Conservation (phyloP, 2,113 vertebrate species). For the Notarius lentiginosus region DNA sequence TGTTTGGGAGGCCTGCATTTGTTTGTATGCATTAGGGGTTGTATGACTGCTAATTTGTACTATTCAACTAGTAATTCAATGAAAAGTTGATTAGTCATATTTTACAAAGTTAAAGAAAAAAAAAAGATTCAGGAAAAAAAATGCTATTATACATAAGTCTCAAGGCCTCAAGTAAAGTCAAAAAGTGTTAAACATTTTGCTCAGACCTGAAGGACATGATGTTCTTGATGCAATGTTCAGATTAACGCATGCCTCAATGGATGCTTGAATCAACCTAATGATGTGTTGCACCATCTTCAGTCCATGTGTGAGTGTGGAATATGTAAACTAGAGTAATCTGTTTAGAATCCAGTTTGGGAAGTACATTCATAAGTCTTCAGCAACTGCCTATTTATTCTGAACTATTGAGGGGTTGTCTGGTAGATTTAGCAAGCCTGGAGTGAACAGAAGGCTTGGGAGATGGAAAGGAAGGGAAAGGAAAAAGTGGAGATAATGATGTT, state of each 20-base stretch:
- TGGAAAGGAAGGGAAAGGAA: conserved; percentile 16
- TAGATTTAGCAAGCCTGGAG: conserved; percentile 6
- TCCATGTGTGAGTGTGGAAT: conserved; percentile 23
- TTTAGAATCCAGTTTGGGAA: conserved; percentile 19
- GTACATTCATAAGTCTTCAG: conserved; percentile 17
- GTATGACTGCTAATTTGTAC: not conserved
- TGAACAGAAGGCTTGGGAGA: conserved; percentile 40
- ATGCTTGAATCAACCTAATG: not conserved
- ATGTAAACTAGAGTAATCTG: conserved; percentile 21
- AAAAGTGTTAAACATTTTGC: conserved; percentile 1
- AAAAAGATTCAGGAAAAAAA: not conserved
- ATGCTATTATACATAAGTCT: not conserved
- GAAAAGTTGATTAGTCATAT: not conserved
- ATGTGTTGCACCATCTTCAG: not conserved
- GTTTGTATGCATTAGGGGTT: not conserved
- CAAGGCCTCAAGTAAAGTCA: not conserved
- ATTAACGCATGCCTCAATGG: not conserved
- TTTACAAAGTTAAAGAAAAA: not conserved
- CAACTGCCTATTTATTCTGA: conserved; percentile 30
- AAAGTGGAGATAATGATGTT: conserved; percentile 36
- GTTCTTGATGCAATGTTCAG: not conserved
- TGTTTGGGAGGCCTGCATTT: not conserved
- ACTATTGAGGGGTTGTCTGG: not conserved
- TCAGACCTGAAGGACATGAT: not conserved
- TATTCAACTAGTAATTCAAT: not conserved